Evolutionary conservation across 2,888 invertebrate genomes (phyloP).

Genomic region (Archips crataeganus): DNA sequence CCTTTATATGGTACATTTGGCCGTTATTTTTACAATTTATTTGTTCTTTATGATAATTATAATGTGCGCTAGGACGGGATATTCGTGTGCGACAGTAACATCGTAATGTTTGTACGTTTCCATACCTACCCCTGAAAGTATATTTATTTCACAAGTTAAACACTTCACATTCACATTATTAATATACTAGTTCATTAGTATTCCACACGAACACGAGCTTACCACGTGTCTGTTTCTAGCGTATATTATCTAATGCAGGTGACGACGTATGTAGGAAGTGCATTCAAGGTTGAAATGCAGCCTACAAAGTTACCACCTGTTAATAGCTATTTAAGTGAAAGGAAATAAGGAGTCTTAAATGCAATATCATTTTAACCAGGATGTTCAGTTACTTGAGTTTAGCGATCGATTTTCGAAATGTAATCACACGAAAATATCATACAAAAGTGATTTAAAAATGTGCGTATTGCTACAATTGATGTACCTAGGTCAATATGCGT

Average conservation of each 20-base stretch:
- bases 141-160: neutral
- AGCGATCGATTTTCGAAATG: too few relatives aligned
- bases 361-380: neutral
- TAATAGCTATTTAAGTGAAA: slow-evolving; percentile 12
- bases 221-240: slow-evolving; percentile 12
- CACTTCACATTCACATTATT: neutral
- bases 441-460: too few relatives aligned
- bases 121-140: neutral
- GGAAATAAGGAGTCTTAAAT: neutral
- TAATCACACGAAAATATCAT: too few relatives aligned
- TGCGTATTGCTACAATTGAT: too few relatives aligned
- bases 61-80: too few relatives aligned
- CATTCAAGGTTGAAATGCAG: slow-evolving; percentile 29
- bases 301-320: neutral
- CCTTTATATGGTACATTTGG: too few relatives aligned
- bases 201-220: slow-evolving; percentile 14
- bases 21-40: too few relatives aligned
- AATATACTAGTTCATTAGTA: neutral
- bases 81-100: too few relatives aligned
- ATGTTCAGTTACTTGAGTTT: neutral
- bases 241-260: neutral
- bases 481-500: too few relatives aligned
- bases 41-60: too few relatives aligned
- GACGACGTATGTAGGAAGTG: slow-evolving; percentile 26
- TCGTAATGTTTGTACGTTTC: neutral